These are phyloP conservation scores for Dasypolia templi DNA, from an alignment of 2,888 invertebrate species.

Conservation along the genomic window DNA sequence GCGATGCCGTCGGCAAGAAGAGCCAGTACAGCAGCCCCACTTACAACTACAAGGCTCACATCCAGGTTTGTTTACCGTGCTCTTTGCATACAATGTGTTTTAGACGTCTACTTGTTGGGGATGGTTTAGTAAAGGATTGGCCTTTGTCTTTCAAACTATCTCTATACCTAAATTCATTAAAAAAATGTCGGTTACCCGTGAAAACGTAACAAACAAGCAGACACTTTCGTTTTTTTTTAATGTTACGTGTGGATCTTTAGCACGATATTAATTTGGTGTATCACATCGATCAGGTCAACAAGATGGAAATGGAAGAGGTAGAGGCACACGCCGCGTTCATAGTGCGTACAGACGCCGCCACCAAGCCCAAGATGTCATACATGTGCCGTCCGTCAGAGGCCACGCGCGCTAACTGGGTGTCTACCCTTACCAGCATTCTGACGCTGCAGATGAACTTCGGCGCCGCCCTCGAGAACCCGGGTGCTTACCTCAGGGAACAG, in stretches of 20 bases:
- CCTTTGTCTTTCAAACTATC: background rate
- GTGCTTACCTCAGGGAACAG: slow-evolving; percentile 87
- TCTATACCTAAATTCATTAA: background rate
- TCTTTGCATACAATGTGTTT: background rate
- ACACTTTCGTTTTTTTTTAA: background rate
- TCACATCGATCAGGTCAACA: slow-evolving; percentile 94
- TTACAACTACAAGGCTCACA: slow-evolving; percentile 98
- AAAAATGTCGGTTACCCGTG: background rate
- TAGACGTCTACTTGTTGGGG: background rate
- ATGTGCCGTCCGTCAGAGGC: slow-evolving; percentile 94
- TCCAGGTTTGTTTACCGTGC: slow-evolving; percentile 94
- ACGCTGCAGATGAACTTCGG: slow-evolving; percentile 98
- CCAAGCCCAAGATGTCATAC: slow-evolving; percentile 94
- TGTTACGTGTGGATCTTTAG: background rate
- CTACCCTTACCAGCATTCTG: slow-evolving; percentile 95
- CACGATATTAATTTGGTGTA: slow-evolving; percentile 23
- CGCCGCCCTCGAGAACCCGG: slow-evolving; percentile 98
- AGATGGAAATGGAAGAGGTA: slow-evolving; percentile 95
- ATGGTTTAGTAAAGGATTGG: background rate
- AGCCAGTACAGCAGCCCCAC: slow-evolving; percentile 98
- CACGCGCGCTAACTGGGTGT: slow-evolving; percentile 96
- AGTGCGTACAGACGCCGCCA: slow-evolving; percentile 94
- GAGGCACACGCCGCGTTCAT: slow-evolving; percentile 79
- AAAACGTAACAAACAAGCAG: background rate
- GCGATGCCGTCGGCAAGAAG: slow-evolving; percentile 97